phyloP scores from a whole-genome alignment of 2,113 vertebrate species.

The Sphaerodactylus townsendi region DNA sequence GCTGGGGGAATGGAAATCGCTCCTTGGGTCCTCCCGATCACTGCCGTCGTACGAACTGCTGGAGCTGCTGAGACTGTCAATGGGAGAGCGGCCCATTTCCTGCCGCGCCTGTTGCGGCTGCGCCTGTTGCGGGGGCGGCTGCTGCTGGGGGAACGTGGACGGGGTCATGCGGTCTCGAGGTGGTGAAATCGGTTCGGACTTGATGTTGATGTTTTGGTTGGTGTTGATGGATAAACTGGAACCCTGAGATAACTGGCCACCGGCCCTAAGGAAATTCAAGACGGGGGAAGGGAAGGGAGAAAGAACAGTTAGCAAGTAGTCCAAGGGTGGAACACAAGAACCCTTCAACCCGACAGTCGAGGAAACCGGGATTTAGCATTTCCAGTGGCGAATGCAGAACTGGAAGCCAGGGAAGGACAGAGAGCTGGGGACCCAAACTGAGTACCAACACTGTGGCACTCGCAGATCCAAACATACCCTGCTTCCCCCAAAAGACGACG shows the following conservation, averaged over 20 bases:
- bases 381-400: not conserved
- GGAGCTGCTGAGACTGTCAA: slow-evolving; percentile 97
- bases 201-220: slow-evolving; percentile 97
- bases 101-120: slow-evolving; percentile 83
- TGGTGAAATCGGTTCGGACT: slow-evolving; percentile 96
- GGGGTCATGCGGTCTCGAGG: slow-evolving; percentile 92
- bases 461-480: no score
- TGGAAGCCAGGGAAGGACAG: not conserved
- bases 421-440: not conserved
- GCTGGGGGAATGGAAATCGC: slow-evolving; percentile 90
- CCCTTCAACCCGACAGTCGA: no score
- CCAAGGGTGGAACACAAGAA: not conserved
- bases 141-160: slow-evolving; percentile 85
- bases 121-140: slow-evolving; percentile 69
- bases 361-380: not conserved
- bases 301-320: not conserved
- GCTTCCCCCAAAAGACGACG: not conserved
- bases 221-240: slow-evolving; percentile 93
- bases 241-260: slow-evolving; percentile 96
- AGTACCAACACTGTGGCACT: not conserved
- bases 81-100: slow-evolving; percentile 94
- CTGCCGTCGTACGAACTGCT: slow-evolving; percentile 98
- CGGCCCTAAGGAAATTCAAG: slow-evolving; percentile 77
- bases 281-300: no score
- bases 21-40: slow-evolving; percentile 91